Evolutionary conservation across 2,797 vertebrate genomes (phyloP).

Genomic region (Capromys pilorides): DNA sequence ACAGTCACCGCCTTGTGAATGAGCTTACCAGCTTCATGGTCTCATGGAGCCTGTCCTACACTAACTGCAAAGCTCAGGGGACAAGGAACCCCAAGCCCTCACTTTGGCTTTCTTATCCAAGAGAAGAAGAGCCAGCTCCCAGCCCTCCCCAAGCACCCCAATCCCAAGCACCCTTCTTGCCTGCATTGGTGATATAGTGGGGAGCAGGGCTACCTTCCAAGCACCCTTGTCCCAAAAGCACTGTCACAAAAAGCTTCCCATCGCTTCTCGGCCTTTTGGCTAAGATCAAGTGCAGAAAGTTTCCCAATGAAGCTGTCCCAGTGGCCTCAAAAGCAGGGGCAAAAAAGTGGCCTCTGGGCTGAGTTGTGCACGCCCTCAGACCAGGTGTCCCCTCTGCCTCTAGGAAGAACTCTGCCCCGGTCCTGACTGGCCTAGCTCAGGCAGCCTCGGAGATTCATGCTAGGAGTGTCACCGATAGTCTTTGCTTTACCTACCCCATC

Average conservation of each 20-base stretch:
- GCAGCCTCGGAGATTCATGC: not conserved
- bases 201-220: not conserved
- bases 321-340: not conserved
- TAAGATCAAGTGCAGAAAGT: not conserved
- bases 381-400: not conserved
- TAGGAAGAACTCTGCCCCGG: not conserved
- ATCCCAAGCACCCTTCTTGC: not conserved
- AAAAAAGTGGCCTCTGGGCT: not conserved
- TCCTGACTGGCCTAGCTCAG: not conserved
- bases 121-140: not conserved
- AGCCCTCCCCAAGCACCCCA: not conserved
- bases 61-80: not conserved
- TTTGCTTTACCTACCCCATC: not conserved
- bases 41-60: not conserved
- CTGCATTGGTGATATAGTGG: no score
- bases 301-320: not conserved
- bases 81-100: no score
- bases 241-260: not conserved
- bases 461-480: not conserved
- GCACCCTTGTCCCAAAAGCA: not conserved
- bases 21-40: not conserved
- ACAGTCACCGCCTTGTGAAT: not conserved
- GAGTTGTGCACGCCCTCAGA: not conserved
- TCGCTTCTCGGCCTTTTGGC: no score
- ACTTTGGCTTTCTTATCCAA: not conserved